These are phyloP conservation scores for Drosophila erecta DNA, from an alignment of 1,140 invertebrate genomes.

Conservation along the genomic window DNA sequence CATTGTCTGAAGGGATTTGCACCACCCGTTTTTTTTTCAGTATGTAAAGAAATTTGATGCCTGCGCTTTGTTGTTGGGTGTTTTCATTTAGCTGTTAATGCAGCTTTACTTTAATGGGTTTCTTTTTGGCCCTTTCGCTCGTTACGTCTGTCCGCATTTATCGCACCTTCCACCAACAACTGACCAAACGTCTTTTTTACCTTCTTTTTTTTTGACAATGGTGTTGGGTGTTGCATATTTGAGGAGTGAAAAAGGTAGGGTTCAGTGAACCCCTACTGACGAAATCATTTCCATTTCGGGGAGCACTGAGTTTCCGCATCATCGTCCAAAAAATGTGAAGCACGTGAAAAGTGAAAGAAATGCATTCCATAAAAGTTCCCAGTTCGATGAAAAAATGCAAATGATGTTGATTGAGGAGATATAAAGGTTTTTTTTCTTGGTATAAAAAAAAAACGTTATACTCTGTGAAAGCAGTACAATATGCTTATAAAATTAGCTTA, in stretches of 20 bases:
- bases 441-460: neutral
- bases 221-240: slow-evolving; percentile 57
- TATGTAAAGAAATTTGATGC: slow-evolving; percentile 69
- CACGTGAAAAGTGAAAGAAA: slow-evolving; percentile 33
- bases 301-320: slow-evolving; percentile 39
- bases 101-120: slow-evolving; percentile 77
- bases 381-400: neutral
- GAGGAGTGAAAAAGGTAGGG: neutral
- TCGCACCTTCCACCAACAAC: slow-evolving; percentile 55
- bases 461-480: too few relatives aligned
- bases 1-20: slow-evolving; percentile 4
- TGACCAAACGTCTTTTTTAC: slow-evolving; percentile 31
- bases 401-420: neutral
- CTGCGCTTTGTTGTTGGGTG: slow-evolving; percentile 59
- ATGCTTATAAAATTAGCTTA: neutral
- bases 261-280: slow-evolving; percentile 37
- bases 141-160: slow-evolving; percentile 58
- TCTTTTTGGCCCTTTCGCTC: slow-evolving; percentile 63
- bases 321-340: slow-evolving; percentile 18
- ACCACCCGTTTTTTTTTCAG: slow-evolving; percentile 22
- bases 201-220: slow-evolving; percentile 66
- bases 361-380: slow-evolving; percentile 14
- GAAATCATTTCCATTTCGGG: slow-evolving; percentile 52
- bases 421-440: neutral
- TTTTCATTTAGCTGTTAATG: slow-evolving; percentile 73